Evolutionary conservation across 2,888 invertebrate genomes (phyloP).

Genomic region (Fragum fragum): DNA sequence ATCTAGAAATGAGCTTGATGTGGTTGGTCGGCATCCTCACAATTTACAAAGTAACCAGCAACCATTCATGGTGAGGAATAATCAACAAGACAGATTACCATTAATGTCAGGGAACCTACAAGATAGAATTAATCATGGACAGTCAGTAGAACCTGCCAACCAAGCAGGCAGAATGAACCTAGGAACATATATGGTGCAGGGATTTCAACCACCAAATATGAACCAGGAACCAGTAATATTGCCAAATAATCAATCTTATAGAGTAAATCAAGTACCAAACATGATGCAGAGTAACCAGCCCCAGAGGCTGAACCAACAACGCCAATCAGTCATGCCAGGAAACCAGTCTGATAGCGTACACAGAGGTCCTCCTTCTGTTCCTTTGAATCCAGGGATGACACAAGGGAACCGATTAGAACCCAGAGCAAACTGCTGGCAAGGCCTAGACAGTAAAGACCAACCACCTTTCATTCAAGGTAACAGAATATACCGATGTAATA

Average conservation of each 20-base stretch:
- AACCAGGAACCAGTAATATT: not conserved
- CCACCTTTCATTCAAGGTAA: not conserved
- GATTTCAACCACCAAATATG: not conserved
- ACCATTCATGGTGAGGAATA: too few relatives aligned
- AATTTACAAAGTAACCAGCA: too few relatives aligned
- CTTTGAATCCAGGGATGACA: not conserved
- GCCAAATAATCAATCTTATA: not conserved
- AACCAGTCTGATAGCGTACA: not conserved
- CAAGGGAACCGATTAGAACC: not conserved
- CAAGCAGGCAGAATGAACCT: not conserved
- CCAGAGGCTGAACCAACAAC: too few relatives aligned
- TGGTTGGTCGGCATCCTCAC: too few relatives aligned
- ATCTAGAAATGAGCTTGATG: too few relatives aligned
- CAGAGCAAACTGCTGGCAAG: not conserved
- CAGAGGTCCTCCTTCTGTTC: not conserved
- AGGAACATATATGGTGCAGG: not conserved
- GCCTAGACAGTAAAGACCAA: not conserved
- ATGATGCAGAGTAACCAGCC: too few relatives aligned
- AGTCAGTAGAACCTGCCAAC: not conserved
- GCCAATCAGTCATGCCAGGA: not conserved
- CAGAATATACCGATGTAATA: not conserved
- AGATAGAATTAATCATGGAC: not conserved
- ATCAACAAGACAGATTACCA: too few relatives aligned
- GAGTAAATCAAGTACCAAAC: too few relatives aligned
- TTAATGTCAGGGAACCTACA: not conserved